phyloP scores from a whole-genome alignment of 2,113 vertebrate genomes.

The Lonchura striata region DNA sequence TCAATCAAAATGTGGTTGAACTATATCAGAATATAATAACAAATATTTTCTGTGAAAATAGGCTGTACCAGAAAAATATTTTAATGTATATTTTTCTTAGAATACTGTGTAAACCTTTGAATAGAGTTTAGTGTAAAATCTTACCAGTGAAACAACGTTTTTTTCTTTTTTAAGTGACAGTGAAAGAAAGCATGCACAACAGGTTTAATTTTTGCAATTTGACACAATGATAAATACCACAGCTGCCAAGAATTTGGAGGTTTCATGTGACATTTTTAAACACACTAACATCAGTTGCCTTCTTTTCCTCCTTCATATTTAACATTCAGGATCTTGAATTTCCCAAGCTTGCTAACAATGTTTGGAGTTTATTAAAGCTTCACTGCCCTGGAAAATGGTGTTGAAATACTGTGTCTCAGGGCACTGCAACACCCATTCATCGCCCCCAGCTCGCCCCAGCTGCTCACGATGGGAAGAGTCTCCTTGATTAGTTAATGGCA shows the following conservation, averaged over 20 bases:
- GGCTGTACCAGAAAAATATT: not conserved
- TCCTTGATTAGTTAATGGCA: not conserved
- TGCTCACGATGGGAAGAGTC: not conserved
- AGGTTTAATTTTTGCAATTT: not conserved
- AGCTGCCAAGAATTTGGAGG: not conserved
- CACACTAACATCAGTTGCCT: not conserved
- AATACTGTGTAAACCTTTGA: not conserved
- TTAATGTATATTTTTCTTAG: not conserved
- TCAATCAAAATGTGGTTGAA: constrained; percentile 1
- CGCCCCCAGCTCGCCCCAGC: not conserved
- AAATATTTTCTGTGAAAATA: not conserved
- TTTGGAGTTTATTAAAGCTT: not conserved
- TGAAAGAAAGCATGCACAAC: not conserved
- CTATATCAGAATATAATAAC: not conserved
- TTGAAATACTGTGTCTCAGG: not conserved
- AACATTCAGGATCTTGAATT: not conserved
- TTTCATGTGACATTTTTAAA: not conserved
- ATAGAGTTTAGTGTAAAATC: not conserved
- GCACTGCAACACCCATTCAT: not conserved
- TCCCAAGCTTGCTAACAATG: not conserved
- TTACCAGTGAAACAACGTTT: not conserved
- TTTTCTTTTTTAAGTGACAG: not conserved
- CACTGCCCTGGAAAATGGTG: not conserved
- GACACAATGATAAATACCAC: not conserved
- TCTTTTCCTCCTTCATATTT: not conserved